Percentiles rank a stretch among this genome's conserved stretches.
These are phyloP conservation scores for Crotalus helleri DNA, from an alignment of 2,113 vertebrate species.

Conservation along the genomic window DNA sequence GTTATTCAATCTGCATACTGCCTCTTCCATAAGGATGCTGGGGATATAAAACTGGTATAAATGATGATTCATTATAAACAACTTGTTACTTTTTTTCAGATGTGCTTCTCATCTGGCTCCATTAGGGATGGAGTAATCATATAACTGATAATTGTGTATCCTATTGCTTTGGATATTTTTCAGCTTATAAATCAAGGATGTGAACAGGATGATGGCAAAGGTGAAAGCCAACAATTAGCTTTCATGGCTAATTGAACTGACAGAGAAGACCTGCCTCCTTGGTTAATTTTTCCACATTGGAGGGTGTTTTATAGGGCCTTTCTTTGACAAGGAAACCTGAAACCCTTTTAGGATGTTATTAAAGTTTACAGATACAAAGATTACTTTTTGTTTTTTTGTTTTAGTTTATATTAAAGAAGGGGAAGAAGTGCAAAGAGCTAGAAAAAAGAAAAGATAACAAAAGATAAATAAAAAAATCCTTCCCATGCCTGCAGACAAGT, in stretches of 20 bases:
- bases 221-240: background rate
- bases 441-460: too few relatives aligned
- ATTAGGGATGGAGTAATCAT: background rate
- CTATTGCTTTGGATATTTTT: background rate
- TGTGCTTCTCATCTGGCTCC: background rate
- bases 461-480: too few relatives aligned
- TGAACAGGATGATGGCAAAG: background rate
- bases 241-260: background rate
- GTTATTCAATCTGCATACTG: background rate
- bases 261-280: background rate
- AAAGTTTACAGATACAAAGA: too few relatives aligned
- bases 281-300: too few relatives aligned
- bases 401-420: too few relatives aligned
- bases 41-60: background rate
- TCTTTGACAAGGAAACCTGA: too few relatives aligned
- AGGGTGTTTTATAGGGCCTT: too few relatives aligned
- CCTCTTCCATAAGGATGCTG: background rate
- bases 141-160: background rate
- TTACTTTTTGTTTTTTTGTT: too few relatives aligned
- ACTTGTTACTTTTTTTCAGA: background rate
- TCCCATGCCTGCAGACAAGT: too few relatives aligned
- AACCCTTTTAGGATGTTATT: too few relatives aligned
- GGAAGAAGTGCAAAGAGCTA: too few relatives aligned
- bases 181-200: background rate
- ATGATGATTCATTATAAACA: background rate